phyloP scores from a whole-genome alignment of 1,140 invertebrate species.

The Cherax destructor region DNA sequence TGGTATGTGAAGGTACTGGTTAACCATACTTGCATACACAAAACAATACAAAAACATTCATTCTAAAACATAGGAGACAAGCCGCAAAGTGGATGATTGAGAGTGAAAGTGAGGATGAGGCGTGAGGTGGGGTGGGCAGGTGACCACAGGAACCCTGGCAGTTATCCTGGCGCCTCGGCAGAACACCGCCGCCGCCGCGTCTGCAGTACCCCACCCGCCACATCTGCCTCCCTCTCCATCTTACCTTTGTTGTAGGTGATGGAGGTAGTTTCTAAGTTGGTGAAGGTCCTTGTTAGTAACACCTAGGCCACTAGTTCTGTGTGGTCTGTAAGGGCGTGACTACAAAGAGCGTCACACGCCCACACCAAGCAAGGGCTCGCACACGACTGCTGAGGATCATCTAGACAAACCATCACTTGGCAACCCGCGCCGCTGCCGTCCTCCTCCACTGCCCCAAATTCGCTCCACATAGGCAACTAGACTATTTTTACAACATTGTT shows the following conservation, averaged over 20 bases:
- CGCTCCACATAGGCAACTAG: slow-evolving; percentile 24
- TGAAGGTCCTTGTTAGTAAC: slow-evolving; percentile 23
- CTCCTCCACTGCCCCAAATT: slow-evolving; percentile 44
- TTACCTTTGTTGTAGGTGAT: slow-evolving; percentile 17
- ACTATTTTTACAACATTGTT: slow-evolving; percentile 55
- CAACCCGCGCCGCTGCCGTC: slow-evolving; percentile 31
- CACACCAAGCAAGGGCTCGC: slow-evolving; percentile 29
- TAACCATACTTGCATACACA: too few relatives aligned
- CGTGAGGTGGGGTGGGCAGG: slow-evolving; percentile 23
- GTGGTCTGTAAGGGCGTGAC: slow-evolving; percentile 49
- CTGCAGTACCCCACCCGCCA: neutral
- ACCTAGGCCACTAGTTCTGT: slow-evolving; percentile 11
- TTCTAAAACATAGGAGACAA: neutral
- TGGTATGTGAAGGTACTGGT: too few relatives aligned
- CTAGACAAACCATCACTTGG: slow-evolving; percentile 25
- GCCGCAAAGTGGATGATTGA: neutral
- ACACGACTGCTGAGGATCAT: slow-evolving; percentile 39
- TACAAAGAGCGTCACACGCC: slow-evolving; percentile 31
- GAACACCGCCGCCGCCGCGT: slow-evolving; percentile 6
- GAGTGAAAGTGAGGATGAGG: slow-evolving; percentile 12
- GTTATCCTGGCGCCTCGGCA: slow-evolving; percentile 10
- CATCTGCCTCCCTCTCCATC: neutral
- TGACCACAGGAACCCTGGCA: slow-evolving; percentile 25
- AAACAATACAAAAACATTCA: too few relatives aligned
- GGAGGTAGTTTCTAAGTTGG: slow-evolving; percentile 10